phyloP scores from a whole-genome alignment of 2,113 vertebrate species.

The Anoplopoma fimbria region DNA sequence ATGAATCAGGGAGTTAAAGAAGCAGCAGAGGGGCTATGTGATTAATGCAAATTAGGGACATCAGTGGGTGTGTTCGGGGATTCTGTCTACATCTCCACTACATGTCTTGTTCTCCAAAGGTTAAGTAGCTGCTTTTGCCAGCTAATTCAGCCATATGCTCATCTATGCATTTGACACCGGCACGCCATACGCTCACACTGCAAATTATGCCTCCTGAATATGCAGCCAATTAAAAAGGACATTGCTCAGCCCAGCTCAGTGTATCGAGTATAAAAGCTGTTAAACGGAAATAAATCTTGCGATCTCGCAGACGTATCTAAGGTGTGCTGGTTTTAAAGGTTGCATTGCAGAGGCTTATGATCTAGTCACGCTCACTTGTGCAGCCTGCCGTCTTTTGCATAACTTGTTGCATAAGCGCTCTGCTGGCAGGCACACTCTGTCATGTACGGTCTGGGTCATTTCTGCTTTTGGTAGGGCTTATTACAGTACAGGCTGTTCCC shows the following conservation, averaged over 20 bases:
- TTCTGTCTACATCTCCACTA: constrained; percentile 58
- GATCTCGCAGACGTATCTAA: constrained; percentile 20
- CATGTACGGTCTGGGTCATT: constrained; percentile 69
- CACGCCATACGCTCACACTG: constrained; percentile 55
- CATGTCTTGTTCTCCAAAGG: constrained; percentile 66
- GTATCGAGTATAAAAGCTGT: constrained; percentile 15
- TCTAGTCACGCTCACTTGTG: constrained; percentile 63
- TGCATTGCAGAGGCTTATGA: constrained; percentile 52
- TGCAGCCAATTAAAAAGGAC: constrained; percentile 60
- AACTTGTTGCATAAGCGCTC: constrained; percentile 79
- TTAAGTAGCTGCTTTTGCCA: constrained; percentile 73
- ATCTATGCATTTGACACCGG: constrained; percentile 62
- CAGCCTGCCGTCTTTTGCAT: constrained; percentile 67
- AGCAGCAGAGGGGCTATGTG: constrained; percentile 43
- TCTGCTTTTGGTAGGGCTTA: constrained; percentile 76
- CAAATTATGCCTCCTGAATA: constrained; percentile 55
- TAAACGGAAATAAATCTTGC: constrained; percentile 27
- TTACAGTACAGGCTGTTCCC: constrained; percentile 83
- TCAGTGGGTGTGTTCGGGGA: constrained; percentile 29
- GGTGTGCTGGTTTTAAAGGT: constrained; percentile 44
- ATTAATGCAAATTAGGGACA: constrained; percentile 72
- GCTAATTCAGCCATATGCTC: constrained; percentile 76
- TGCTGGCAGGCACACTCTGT: constrained; percentile 74
- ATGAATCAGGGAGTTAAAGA: constrained; percentile 55
- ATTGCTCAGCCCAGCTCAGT: constrained; percentile 10